Percentiles rank a stretch among this genome's conserved stretches.
Conservation (phyloP, 1,140 invertebrate genomes). For the Myzus persicae region DNA sequence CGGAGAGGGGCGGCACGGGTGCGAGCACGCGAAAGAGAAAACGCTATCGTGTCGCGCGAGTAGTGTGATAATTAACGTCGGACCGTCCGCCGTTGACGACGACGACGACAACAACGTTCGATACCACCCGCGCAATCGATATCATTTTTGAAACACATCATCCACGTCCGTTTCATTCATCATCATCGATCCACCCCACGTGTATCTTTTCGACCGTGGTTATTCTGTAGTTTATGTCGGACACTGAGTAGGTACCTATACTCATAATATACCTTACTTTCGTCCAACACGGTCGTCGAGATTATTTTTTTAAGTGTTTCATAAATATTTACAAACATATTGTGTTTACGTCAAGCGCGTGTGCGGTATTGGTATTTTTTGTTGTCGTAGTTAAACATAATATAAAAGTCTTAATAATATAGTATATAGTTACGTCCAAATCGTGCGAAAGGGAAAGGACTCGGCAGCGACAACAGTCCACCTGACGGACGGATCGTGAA, state of each 20-base stretch:
- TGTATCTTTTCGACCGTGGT: background rate
- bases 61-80: conserved; percentile 55
- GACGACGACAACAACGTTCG: background rate
- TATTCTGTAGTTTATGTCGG: background rate
- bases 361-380: background rate
- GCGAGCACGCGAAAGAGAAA: conserved; percentile 40
- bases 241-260: no score
- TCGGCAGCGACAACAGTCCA: background rate
- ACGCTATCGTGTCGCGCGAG: background rate
- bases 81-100: conserved; percentile 28
- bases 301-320: background rate
- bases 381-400: background rate
- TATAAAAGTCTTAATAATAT: background rate
- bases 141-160: background rate
- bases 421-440: background rate
- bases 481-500: background rate
- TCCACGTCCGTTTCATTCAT: no score
- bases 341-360: no score
- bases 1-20: background rate
- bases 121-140: background rate
- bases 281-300: background rate
- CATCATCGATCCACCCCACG: no score
- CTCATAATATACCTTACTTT: background rate
- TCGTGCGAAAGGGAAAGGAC: background rate
- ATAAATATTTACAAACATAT: no score